Conservation (phyloP, 2,113 vertebrate species). For the Pomatostomus ruficeps region DNA sequence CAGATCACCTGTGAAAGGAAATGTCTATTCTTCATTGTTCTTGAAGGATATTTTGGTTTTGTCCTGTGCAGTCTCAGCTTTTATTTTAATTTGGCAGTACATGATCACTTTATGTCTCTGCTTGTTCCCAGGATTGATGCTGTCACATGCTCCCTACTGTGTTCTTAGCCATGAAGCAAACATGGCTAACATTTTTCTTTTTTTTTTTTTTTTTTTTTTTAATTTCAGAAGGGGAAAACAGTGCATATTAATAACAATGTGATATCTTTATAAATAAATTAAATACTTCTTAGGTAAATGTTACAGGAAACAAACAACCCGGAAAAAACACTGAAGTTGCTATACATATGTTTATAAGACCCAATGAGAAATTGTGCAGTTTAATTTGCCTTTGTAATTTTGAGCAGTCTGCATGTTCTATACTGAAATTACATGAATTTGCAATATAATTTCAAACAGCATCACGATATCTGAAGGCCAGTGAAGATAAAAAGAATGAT, state of each 20-base stretch:
- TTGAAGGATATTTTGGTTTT: not conserved
- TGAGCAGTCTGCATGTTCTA: not conserved
- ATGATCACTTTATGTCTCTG: not conserved
- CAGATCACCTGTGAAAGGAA: not conserved
- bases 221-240: not conserved
- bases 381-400: not conserved
- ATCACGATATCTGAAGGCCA: not conserved
- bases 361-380: not conserved
- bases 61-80: not conserved
- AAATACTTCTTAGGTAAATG: not conserved
- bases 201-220: not conserved
- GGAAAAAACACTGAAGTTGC: not conserved
- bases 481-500: not conserved
- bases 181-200: not conserved
- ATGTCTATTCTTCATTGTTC: not conserved
- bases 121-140: not conserved
- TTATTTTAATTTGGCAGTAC: not conserved
- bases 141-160: not conserved
- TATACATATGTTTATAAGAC: not conserved
- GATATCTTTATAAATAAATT: not conserved
- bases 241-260: not conserved
- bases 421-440: not conserved
- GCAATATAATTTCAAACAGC: not conserved
- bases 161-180: not conserved
- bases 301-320: not conserved